phyloP scores from a whole-genome alignment of 2,888 invertebrate species.

The Cephus rjabovi region DNA sequence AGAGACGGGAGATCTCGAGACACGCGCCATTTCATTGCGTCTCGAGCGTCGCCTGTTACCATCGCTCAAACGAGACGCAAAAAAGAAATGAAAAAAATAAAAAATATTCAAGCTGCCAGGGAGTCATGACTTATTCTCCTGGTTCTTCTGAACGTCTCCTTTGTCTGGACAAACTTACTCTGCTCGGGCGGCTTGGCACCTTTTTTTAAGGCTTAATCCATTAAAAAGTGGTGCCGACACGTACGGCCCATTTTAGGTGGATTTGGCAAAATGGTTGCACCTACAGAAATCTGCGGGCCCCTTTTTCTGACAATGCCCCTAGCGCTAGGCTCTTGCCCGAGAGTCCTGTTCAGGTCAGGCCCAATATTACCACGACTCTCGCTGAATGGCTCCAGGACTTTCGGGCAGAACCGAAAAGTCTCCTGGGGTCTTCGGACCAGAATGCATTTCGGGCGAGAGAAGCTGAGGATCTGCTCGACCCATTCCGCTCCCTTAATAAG shows the following conservation, averaged over 20 bases:
- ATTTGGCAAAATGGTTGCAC: background rate
- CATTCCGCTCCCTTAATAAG: conserved; percentile 2
- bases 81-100: background rate
- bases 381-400: background rate
- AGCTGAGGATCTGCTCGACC: background rate
- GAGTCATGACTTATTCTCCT: background rate
- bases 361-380: background rate
- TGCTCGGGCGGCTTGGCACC: background rate
- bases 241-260: background rate
- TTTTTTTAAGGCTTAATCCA: background rate
- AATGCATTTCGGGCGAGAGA: background rate
- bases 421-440: background rate
- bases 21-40: conserved; percentile 52
- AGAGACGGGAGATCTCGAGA: conserved; percentile 22
- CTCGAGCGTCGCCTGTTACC: conserved; percentile 51
- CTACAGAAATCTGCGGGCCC: background rate
- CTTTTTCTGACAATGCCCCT: background rate
- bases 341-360: background rate
- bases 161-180: conserved; percentile 7
- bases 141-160: conserved; percentile 32
- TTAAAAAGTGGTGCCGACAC: background rate
- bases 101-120: background rate
- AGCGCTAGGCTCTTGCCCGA: background rate
- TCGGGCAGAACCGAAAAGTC: background rate
- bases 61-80: conserved; percentile 48